Evolutionary conservation across 2,113 vertebrate genomes (phyloP).

Genomic region (Nibea coibor): DNA sequence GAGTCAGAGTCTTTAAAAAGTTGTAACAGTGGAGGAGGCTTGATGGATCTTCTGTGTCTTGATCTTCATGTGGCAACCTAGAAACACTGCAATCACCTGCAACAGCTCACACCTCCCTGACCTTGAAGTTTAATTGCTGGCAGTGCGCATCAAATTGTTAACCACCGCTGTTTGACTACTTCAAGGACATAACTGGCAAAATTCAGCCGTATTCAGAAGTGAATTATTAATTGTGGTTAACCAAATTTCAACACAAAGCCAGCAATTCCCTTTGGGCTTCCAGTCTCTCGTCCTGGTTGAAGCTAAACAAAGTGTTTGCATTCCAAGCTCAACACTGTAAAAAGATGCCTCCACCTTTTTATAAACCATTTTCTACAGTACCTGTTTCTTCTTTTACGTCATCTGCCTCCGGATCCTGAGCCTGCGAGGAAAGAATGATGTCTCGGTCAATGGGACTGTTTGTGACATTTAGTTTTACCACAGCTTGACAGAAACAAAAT

Average conservation of each 20-base stretch:
- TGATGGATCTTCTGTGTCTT: slow-evolving; percentile 76
- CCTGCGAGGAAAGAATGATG: slow-evolving; percentile 26
- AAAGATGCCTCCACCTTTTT: slow-evolving; percentile 55
- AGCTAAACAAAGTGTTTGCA: slow-evolving; percentile 69
- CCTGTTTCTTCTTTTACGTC: slow-evolving; percentile 88
- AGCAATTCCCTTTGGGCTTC: slow-evolving; percentile 86
- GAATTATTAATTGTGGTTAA: slow-evolving; percentile 39
- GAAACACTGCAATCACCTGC: slow-evolving; percentile 82
- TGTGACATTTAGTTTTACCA: not conserved
- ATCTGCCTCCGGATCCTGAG: slow-evolving; percentile 81
- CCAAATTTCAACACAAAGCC: slow-evolving; percentile 73
- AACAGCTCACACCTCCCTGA: slow-evolving; percentile 74
- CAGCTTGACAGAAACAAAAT: not conserved
- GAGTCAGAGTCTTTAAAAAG: slow-evolving; percentile 74
- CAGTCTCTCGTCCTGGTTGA: slow-evolving; percentile 82
- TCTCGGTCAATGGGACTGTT: not conserved
- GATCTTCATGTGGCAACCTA: slow-evolving; percentile 79
- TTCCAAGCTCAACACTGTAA: slow-evolving; percentile 72
- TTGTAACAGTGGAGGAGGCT: slow-evolving; percentile 47
- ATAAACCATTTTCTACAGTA: slow-evolving; percentile 86
- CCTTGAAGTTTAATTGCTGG: slow-evolving; percentile 78
- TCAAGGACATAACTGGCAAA: not conserved
- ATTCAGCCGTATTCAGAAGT: not conserved
- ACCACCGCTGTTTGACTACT: slow-evolving; percentile 11
- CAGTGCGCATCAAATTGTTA: slow-evolving; percentile 68